These are phyloP conservation scores for Papio anubis DNA, from an alignment of 2,113 vertebrate genomes.

Conservation along the genomic window DNA sequence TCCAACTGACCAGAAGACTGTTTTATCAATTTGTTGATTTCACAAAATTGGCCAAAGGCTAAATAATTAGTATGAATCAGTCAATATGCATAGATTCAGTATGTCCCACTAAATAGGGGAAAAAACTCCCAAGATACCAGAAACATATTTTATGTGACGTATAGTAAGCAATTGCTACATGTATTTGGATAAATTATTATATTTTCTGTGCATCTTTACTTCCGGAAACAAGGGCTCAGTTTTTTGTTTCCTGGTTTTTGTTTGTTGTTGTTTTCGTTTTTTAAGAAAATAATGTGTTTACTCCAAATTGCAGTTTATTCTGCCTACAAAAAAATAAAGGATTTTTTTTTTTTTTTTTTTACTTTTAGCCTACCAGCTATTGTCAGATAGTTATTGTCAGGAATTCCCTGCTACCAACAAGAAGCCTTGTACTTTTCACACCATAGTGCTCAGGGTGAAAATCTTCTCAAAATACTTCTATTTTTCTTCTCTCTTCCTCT, in stretches of 20 bases:
- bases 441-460: background rate
- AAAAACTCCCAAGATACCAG: background rate
- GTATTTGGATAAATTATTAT: background rate
- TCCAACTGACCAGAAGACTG: background rate
- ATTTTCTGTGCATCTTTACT: background rate
- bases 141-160: background rate
- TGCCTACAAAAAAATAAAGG: background rate
- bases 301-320: background rate
- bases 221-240: conserved; percentile 3
- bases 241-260: background rate
- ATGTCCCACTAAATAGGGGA: background rate
- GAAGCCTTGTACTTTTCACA: background rate
- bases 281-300: background rate
- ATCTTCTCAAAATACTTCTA: background rate
- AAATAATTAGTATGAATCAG: background rate
- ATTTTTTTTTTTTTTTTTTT: background rate
- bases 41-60: background rate
- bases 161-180: background rate
- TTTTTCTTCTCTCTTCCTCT: background rate
- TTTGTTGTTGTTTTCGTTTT: background rate
- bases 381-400: background rate
- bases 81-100: background rate
- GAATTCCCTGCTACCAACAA: background rate
- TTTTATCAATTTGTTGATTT: background rate
- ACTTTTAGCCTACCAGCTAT: background rate